These are phyloP conservation scores for Anoplolepis gracilipes DNA, from an alignment of 1,140 invertebrate genomes.

Conservation along the genomic window DNA sequence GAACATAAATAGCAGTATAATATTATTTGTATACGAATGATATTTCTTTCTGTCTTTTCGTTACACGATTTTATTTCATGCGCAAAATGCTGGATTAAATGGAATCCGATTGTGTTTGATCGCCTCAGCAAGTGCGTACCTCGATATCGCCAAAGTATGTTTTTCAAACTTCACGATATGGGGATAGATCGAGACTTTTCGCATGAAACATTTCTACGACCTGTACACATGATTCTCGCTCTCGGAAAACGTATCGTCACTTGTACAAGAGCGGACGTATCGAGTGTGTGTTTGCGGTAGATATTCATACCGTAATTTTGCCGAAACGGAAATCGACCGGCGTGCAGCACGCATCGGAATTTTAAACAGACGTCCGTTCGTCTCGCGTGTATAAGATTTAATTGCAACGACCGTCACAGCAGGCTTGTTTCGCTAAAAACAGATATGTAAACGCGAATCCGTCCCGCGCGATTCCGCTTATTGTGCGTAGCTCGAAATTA, in stretches of 20 bases:
- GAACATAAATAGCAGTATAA: conserved; percentile 22
- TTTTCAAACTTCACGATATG: neutral
- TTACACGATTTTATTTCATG: conserved; percentile 24
- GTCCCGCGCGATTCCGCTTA: conserved; percentile 24
- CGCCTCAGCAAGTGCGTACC: neutral
- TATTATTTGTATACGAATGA: neutral
- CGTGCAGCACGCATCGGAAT: conserved; percentile 24
- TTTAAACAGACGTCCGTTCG: conserved; percentile 48
- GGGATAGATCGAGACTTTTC: neutral
- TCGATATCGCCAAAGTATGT: neutral
- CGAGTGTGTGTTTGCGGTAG: neutral
- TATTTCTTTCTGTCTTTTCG: neutral
- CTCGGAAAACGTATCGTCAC: neutral
- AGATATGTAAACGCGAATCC: conserved; percentile 29
- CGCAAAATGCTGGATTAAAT: neutral
- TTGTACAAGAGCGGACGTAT: neutral
- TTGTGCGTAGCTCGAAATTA: conserved; percentile 33
- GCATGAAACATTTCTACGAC: neutral
- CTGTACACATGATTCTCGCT: neutral
- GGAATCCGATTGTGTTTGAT: neutral
- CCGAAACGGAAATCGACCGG: conserved; percentile 37
- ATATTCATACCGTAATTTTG: conserved; percentile 2
- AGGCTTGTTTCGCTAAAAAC: conserved; percentile 42
- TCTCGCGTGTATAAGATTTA: conserved; percentile 56
- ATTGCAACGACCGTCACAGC: conserved; percentile 54